Evolutionary conservation across 2,888 invertebrate species (phyloP), one percentile per base, ranked within the genome.

Genomic region (Diogma glabrata): DNA sequence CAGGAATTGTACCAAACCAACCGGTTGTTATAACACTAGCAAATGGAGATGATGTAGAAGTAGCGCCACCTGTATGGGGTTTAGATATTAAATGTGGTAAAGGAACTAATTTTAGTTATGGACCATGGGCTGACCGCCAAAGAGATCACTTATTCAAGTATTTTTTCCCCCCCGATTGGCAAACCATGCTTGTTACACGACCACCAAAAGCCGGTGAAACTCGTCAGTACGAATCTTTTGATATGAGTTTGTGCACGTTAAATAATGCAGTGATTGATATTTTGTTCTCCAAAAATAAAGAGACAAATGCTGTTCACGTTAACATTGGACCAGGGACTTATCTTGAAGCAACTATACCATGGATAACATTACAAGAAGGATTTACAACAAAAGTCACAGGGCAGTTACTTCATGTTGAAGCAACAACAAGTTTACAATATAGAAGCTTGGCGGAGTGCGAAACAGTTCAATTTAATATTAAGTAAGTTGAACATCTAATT

Each of bases 81-180:
- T 84, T 95, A 12, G 95, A 94, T 66, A 87, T 95, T 51, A 94
- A 93, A 67, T 91, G 93, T 65, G 89, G 93, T 1, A 94, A 93
- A 71, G 94, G 91, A 56, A 70, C 79, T 0, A 91, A 94, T 64
- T 90, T 99, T 61, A 95, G 94, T 68, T 99, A 97, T 64, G 97
- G 97, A 0, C 97, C 97, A 0, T 99, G 97, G 97, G 97, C 96
- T 3, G 97, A 99, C 66, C 78, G 95, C 49, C 97, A 99, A 67
- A 79, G 97, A 56, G 95, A 95, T 65, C 84, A 90, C 69, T 74
- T 99, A 26, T 96, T 91, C 71, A 90, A 84, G 70, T 94, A 96
- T 69, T 99, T 99, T 72, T 96, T 89, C 65, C 97, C 94, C 7
- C 83, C 87, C 56, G 86, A 89, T 66, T 90, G 84, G 70, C 81